phyloP scores from a whole-genome alignment of 2,888 invertebrate genomes.

The Eilema caniola region DNA sequence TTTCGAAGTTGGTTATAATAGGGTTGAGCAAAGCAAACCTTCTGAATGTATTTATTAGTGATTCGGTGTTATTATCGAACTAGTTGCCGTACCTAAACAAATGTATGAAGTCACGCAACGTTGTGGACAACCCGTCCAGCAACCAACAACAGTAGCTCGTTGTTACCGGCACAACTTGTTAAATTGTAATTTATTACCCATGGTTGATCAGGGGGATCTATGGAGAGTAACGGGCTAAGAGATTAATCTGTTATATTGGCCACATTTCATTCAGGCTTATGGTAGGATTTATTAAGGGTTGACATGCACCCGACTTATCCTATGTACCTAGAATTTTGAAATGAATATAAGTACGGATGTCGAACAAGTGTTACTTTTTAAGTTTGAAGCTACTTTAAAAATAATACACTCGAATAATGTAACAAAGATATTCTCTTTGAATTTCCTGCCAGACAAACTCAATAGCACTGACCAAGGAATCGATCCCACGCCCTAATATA shows the following conservation, averaged over 20 bases:
- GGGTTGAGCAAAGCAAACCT: background rate
- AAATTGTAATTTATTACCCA: conserved; percentile 28
- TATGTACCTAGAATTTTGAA: background rate
- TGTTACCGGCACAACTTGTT: conserved; percentile 28
- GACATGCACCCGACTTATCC: conserved; percentile 12
- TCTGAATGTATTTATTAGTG: background rate
- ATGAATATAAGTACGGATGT: too few species aligned
- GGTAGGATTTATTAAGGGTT: conserved; percentile 18
- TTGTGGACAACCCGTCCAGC: conserved; percentile 45
- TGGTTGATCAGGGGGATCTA: conserved; percentile 26
- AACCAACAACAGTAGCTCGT: conserved; percentile 49
- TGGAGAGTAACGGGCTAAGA: conserved; percentile 28
- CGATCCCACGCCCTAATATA: background rate
- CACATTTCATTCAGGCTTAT: conserved; percentile 13
- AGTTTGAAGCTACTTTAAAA: background rate
- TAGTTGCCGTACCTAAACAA: conserved; percentile 69
- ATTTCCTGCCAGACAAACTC: background rate
- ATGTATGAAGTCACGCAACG: conserved; percentile 81
- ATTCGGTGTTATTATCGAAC: conserved; percentile 61
- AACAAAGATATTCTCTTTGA: background rate
- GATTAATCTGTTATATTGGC: conserved; percentile 26
- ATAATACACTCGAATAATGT: background rate
- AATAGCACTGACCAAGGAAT: background rate
- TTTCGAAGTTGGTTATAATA: too few species aligned
- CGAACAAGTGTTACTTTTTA: background rate